Evolutionary conservation across 2,888 invertebrate species (phyloP).

Genomic region (Steinernema hermaphroditum): DNA sequence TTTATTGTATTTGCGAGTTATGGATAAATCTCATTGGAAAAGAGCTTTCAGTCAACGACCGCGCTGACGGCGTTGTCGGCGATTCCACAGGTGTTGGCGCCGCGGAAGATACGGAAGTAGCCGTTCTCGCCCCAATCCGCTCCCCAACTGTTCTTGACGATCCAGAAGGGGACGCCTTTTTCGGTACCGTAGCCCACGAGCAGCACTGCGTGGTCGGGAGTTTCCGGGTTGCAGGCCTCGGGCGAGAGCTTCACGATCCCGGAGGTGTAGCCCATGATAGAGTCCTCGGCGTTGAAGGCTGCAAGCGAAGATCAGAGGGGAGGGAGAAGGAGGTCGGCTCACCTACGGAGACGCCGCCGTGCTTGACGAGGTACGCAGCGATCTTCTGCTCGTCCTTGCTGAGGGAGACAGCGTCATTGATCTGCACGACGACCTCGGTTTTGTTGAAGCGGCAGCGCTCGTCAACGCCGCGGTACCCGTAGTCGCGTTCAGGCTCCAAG

Average conservation of each 20-base stretch:
- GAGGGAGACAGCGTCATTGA: conserved; percentile 2
- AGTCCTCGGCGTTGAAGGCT: conserved; percentile 14
- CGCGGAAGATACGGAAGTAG: conserved; percentile 32
- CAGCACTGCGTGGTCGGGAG: conserved; percentile 25
- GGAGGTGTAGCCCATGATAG: background rate
- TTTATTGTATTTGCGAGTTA: no score
- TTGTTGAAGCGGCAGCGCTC: conserved; percentile 14
- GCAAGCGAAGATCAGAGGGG: background rate
- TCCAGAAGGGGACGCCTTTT: conserved; percentile 29
- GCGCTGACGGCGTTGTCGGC: conserved; percentile 24
- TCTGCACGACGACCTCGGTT: background rate
- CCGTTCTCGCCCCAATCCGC: conserved; percentile 32
- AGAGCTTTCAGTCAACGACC: background rate
- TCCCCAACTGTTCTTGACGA: conserved; percentile 37
- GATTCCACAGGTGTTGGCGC: conserved; percentile 32
- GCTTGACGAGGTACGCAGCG: conserved; percentile 18
- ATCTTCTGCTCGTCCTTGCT: conserved; percentile 9
- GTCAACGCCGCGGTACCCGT: background rate
- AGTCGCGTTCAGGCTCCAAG: background rate
- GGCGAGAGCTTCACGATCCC: background rate
- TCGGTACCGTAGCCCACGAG: conserved; percentile 30
- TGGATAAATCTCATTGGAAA: no score
- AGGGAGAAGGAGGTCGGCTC: background rate
- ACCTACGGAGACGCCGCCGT: conserved; percentile 22
- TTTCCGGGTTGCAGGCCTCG: conserved; percentile 8